Evolutionary conservation across 2,113 vertebrate genomes (phyloP), one percentile per base, ranked within the genome.

Genomic region (Genyomyrus donnyi): DNA sequence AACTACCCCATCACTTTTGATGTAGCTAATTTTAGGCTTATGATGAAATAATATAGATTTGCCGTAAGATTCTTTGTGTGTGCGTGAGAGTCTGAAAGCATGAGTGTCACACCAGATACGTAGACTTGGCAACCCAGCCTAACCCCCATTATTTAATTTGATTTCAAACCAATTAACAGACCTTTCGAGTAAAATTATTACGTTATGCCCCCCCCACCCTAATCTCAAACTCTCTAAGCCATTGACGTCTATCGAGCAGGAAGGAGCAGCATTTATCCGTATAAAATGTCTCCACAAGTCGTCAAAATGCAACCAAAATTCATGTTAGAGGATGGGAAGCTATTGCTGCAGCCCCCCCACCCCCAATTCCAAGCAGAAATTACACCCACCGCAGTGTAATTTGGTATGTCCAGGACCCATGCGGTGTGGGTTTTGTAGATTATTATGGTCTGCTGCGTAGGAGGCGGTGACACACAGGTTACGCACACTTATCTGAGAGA

Each of bases 391-490:
- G 21, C 52, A 24, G 87, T 42, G 87, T 58, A 58, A 88, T 88
- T 88, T 62, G 87, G 50, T 24, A 45, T 45, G 24, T 58, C 31
- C 87, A 62, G 50, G 31, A 58, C 35, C 5, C 35, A 19, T 7
- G 53, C 10, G 19, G 52, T 88, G 56, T 62, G 53, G 31, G 35
- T n/a, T 85, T 88, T 62, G 39, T 45, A 27, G 9, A 42, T 88
- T 88, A 62, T 88, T 88, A 88, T 62, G 87, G 39, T 46, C 31
- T 88, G 56, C 35, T 46, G 87, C 27, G 87, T 88, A 24, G 56
- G 87, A 62, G 87, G 53, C 35, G 45, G 53, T 39, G 53, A n/a
- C 56, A 66, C 56, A 10, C 56, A n/a, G 56, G 87, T 88, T 88
- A 46, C 0, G 10, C 87, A 15, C 17, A 88, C 53, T 24, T 88